Conservation (phyloP, 2,888 invertebrate species). For the Pasiphila rectangulata region DNA sequence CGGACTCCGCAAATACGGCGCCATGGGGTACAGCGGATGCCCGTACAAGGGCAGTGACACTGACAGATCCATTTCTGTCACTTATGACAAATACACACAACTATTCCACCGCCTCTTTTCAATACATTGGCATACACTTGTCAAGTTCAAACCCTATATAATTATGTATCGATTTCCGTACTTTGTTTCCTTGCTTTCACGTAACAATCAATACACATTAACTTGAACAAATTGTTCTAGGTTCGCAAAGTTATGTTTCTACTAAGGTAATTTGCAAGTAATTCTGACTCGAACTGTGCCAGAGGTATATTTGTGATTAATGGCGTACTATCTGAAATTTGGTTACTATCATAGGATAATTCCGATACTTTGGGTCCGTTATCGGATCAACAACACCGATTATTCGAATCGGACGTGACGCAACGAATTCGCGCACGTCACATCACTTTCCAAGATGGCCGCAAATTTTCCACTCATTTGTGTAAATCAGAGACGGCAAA, state of each 20-base stretch:
- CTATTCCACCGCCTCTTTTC: background rate
- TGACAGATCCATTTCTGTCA: constrained; percentile 55
- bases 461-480: constrained; percentile 32
- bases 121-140: background rate
- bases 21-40: constrained; percentile 50
- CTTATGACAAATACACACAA: constrained; percentile 38
- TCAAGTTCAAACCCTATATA: background rate
- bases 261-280: too few species aligned
- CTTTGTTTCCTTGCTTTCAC: too few species aligned
- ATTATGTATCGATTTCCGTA: background rate
- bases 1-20: constrained; percentile 53
- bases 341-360: too few species aligned
- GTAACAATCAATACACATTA: too few species aligned
- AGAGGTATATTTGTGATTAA: too few species aligned
- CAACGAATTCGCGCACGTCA: background rate
- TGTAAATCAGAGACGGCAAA: constrained; percentile 33
- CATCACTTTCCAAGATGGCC: background rate
- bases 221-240: background rate
- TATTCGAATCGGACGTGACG: constrained; percentile 1
- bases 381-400: background rate
- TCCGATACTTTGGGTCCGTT: constrained; percentile 1
- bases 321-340: too few species aligned
- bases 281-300: too few species aligned
- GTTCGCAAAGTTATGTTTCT: background rate
- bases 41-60: constrained; percentile 46